Percentiles rank a stretch among this genome's conserved stretches.
Conservation (phyloP, 2,797 vertebrate species). For the Phoeniculus purpureus region DNA sequence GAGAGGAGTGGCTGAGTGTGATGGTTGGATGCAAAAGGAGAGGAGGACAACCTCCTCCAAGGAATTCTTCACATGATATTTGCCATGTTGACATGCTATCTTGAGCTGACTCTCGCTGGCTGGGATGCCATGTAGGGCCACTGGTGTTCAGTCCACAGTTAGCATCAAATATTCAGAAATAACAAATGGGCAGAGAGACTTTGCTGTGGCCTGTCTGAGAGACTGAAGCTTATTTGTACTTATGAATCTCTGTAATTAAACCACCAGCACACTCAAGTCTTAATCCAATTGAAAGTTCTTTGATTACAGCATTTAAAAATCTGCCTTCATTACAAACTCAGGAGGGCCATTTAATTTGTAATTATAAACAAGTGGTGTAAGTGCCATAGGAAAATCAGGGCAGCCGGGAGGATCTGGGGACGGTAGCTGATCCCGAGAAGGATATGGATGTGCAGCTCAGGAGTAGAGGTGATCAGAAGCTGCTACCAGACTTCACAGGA, state of each 20-base stretch:
- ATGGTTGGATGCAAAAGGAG: neutral
- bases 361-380: slow-evolving; percentile 18
- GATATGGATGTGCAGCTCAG: neutral
- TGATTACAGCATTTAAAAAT: slow-evolving; percentile 31
- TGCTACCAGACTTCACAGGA: neutral
- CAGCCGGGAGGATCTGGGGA: neutral
- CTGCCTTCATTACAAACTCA: slow-evolving; percentile 13
- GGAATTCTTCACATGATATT: neutral
- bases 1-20: neutral
- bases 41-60: neutral
- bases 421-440: neutral
- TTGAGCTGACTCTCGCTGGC: too few relatives aligned
- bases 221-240: neutral
- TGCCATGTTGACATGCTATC: neutral
- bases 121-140: too few relatives aligned
- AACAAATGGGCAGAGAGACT: neutral
- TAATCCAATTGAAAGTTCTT: slow-evolving; percentile 38
- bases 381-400: neutral
- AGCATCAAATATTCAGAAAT: neutral
- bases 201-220: neutral
- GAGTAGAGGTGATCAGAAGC: neutral
- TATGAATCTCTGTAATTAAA: slow-evolving; percentile 22
- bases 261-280: neutral
- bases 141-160: neutral
- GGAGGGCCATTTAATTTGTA: slow-evolving; percentile 29